Evolutionary conservation across 2,888 invertebrate genomes (phyloP).

Genomic region (Acleris laterana): DNA sequence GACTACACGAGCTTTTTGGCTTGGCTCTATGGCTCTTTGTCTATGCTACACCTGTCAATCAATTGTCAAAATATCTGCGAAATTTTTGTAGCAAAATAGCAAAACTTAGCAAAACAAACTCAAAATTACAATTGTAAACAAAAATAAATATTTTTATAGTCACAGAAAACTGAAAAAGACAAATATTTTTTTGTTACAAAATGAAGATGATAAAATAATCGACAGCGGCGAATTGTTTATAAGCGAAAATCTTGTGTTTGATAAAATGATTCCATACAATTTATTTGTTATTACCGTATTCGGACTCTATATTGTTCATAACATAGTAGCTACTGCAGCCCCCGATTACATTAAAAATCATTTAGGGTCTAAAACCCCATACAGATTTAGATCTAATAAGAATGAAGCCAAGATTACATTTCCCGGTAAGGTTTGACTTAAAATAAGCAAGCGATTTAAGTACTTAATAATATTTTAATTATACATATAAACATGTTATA

Average conservation of each 20-base stretch:
- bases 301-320: conserved; percentile 13
- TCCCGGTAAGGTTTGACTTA: conserved; percentile 73
- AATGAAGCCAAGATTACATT: conserved; percentile 85
- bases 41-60: too few relatives aligned
- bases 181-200: neutral
- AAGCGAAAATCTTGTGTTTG: neutral
- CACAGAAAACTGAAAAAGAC: neutral
- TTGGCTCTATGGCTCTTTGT: too few relatives aligned
- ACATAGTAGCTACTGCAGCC: conserved; percentile 38
- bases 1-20: too few relatives aligned
- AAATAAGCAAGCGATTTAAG: too few relatives aligned
- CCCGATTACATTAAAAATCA: conserved; percentile 62
- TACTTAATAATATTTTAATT: too few relatives aligned
- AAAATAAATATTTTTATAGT: neutral
- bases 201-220: neutral
- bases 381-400: conserved; percentile 87
- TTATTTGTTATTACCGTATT: neutral
- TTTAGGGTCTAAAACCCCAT: conserved; percentile 89
- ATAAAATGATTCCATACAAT: conserved; percentile 7
- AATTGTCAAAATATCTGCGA: too few relatives aligned
- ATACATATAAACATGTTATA: too few relatives aligned
- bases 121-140: neutral
- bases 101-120: too few relatives aligned
- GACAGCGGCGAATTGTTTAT: neutral
- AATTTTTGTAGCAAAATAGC: too few relatives aligned